These are phyloP conservation scores for Gryon sp. DNA, from an alignment of 1,140 invertebrate genomes.

Conservation along the genomic window DNA sequence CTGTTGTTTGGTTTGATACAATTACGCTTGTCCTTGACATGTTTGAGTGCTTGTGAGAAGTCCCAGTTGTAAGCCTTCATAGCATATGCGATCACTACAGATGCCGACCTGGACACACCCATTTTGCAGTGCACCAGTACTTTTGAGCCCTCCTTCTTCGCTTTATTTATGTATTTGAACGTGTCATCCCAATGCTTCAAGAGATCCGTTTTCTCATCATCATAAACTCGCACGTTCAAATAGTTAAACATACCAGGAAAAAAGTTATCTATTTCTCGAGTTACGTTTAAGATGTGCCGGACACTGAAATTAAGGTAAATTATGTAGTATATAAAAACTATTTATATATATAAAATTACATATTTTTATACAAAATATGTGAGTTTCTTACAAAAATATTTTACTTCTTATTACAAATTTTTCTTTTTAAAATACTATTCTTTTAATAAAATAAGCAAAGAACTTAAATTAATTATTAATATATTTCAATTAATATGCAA, in stretches of 20 bases:
- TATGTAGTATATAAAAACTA: slow-evolving; percentile 6
- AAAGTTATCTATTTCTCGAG: slow-evolving; percentile 99
- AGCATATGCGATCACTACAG: slow-evolving; percentile 97
- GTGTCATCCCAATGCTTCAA: slow-evolving; percentile 98
- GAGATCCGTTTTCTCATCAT: slow-evolving; percentile 97
- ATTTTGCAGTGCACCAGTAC: slow-evolving; percentile 99
- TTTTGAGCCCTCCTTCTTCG: slow-evolving; percentile 93
- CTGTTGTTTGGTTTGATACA: slow-evolving; percentile 98
- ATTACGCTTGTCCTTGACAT: slow-evolving; percentile 93
- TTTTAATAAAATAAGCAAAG: no score
- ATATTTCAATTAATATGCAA: no score
- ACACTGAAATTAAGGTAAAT: slow-evolving; percentile 84
- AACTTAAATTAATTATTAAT: no score
- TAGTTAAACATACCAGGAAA: slow-evolving; percentile 98
- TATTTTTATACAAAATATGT: no score
- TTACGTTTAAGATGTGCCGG: slow-evolving; percentile 97
- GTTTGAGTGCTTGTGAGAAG: slow-evolving; percentile 91
- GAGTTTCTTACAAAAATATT: no score
- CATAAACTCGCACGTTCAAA: slow-evolving; percentile 96
- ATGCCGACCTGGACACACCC: slow-evolving; percentile 98
- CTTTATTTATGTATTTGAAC: slow-evolving; percentile 96
- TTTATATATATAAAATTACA: background rate
- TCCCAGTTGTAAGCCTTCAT: slow-evolving; percentile 99
- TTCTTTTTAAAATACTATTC: no score
- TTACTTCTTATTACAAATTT: no score